Evolutionary conservation across 2,797 vertebrate genomes (phyloP), one percentile per base, ranked within the genome.

Genomic region (Brotogeris chrysoptera): DNA sequence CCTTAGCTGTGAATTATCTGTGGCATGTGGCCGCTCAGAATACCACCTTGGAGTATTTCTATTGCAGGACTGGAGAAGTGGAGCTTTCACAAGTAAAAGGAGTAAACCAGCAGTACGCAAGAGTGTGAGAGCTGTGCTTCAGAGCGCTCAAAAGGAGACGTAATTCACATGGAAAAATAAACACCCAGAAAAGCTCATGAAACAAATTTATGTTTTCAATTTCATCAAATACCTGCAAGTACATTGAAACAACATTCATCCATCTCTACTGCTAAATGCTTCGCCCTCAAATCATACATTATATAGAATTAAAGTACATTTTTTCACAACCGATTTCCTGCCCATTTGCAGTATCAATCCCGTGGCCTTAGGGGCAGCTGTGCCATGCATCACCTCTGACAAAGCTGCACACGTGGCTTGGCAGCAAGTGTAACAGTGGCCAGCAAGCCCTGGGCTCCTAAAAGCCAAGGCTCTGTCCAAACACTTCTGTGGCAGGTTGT

Each of bases 271-370:
- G 28, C 32, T 27, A 53, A 34, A 46, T 14, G 47, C 57, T 76
- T 36, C 53, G 23, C 30, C 60, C 41, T 55, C 38, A 28, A 4
- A 16, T 20, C 1, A 0, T 3, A 2, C 1, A 1, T 24, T 24
- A 11, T 0, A 19, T 1, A 27, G 32, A 43, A 80, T 11, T 16
- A 5, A 28, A 78, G 41, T 3, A 5, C 12, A 4, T 32, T 27
- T 68, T 50, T 23, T 21, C 36, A 60, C 36, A 57, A 39, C 1
- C 4, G 20, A 17, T 38, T 84, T 24, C 60, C 38, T 53, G 80
- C 14, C 63, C 25, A 9, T 15, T 43, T 16, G 53, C 11, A 36
- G 3, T 2, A 7, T 7, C 2, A 1, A 17, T 14, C 41, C 30
- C 10, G 0, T 0, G 61, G 81, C 93, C 73, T 17, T 38, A 5